Evolutionary conservation across 2,888 invertebrate genomes (phyloP).

Genomic region (Hemaris fuciformis): DNA sequence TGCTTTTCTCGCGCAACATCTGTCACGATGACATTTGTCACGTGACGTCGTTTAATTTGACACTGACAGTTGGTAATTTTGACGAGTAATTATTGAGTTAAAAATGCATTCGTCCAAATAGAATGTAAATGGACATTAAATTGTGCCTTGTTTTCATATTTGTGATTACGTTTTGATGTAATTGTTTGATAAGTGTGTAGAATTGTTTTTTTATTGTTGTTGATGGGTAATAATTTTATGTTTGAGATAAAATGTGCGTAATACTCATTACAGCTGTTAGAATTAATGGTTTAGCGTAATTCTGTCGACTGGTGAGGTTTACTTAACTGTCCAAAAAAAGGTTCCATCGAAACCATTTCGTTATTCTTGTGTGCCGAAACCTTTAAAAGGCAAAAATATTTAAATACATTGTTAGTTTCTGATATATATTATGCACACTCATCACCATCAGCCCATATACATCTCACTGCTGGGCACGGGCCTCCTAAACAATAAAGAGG

Average conservation of each 20-base stretch:
- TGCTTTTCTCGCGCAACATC: conserved; percentile 47
- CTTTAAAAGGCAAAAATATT: too few species aligned
- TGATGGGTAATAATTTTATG: not conserved
- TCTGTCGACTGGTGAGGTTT: too few species aligned
- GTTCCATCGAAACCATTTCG: too few species aligned
- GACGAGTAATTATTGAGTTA: conserved; percentile 73
- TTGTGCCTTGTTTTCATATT: conserved; percentile 54
- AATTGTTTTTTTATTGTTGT: conserved; percentile 18
- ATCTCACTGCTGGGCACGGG: too few species aligned
- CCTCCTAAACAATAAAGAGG: too few species aligned
- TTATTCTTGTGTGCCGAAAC: too few species aligned
- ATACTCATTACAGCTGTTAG: conserved; percentile 18
- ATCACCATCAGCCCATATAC: too few species aligned
- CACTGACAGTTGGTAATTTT: conserved; percentile 51
- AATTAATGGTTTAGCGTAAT: too few species aligned
- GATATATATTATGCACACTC: too few species aligned
- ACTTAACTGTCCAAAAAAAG: too few species aligned
- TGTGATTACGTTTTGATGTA: conserved; percentile 38
- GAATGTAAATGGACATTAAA: conserved; percentile 66
- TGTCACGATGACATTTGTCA: conserved; percentile 75
- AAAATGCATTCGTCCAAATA: conserved; percentile 72
- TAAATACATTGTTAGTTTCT: too few species aligned
- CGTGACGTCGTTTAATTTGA: conserved; percentile 71
- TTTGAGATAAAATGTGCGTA: not conserved
- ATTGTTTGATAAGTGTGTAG: conserved; percentile 33